Evolutionary conservation across 2,888 invertebrate species (phyloP), one percentile per base, ranked within the genome.

Genomic region (Agonopterix arenella): DNA sequence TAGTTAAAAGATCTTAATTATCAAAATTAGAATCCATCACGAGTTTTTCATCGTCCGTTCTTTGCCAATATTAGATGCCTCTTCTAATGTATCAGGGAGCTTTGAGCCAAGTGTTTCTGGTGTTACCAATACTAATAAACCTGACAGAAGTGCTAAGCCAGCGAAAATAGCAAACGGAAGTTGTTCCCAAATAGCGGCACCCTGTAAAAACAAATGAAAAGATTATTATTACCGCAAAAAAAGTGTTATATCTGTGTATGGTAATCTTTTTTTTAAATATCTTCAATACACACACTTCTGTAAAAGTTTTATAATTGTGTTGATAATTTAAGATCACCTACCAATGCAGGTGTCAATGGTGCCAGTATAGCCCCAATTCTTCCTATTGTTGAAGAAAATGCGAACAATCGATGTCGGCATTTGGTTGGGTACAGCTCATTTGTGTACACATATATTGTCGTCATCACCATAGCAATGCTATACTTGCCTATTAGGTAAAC

Each of bases 351-450:
- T 2, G 93, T 91, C 59, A 93, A 92, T 0, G 93, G 93, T 0
- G 93, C 93, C 41, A 91, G 63, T 72, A 93, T 92, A 1, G 92
- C 91, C 0, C 93, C 93, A 47, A 93, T 76, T 40, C 93, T 82
- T n/a, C 93, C 93, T 54, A 92, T 81, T 92, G 92, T 93, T 8
- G 93, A 93, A 59, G 93, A 92, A 54, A 91, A 84, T 0, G 91
- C 91, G 48, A 93, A 84, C 54, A 93, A 73, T 45, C 90, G 91
- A 67, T 93, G 92, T 1, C 93, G 80, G 44, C 91, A 79, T 61
- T 89, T 89, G 36, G 93, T 93, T 3, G 93, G 93, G 67, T 92
- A 93, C 66, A 93, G 76, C 76, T 93, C 93, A 2, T 92, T 86
- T 0, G 93, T 92, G 65, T 91, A 92, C 60, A 92, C 86, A 68